Conservation (phyloP, 2,113 vertebrate genomes). For the Rutilus rutilus region DNA sequence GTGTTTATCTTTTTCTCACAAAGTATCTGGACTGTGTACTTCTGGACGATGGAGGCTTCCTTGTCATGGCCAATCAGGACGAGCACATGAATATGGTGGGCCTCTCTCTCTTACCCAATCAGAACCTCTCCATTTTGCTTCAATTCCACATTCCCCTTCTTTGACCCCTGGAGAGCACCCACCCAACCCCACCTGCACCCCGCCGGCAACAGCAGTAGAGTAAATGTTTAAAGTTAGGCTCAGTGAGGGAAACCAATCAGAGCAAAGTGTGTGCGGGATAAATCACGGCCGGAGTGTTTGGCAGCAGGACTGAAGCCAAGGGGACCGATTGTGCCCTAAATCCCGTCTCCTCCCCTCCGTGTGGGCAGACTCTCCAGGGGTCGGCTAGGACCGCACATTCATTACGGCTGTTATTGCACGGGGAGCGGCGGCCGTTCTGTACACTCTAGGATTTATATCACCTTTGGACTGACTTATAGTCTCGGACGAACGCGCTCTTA, state of each 20-base stretch:
- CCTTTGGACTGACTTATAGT: conserved; percentile 58
- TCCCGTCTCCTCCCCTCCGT: conserved; percentile 32
- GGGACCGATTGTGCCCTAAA: conserved; percentile 32
- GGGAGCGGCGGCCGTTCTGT: conserved; percentile 62
- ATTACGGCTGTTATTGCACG: conserved; percentile 70
- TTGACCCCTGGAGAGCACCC: conserved; percentile 27
- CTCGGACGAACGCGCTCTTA: conserved; percentile 21
- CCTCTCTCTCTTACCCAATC: background rate
- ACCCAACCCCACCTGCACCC: conserved; percentile 11
- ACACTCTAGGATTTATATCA: conserved; percentile 69
- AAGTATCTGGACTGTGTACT: conserved; percentile 93
- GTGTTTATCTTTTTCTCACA: conserved; percentile 30
- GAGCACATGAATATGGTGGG: conserved; percentile 84
- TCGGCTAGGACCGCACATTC: conserved; percentile 69
- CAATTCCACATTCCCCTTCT: conserved; percentile 4
- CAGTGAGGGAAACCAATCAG: conserved; percentile 68
- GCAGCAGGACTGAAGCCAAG: conserved; percentile 30
- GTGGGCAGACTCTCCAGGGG: conserved; percentile 49
- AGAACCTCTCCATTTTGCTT: background rate
- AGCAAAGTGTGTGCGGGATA: conserved; percentile 70
- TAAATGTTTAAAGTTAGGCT: conserved; percentile 72
- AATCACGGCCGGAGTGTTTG: conserved; percentile 66
- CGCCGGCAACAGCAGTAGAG: conserved; percentile 59
- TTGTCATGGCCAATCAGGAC: conserved; percentile 93
- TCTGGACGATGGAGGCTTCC: conserved; percentile 95